Conservation (phyloP, 2,888 invertebrate species). For the Spisula solida region DNA sequence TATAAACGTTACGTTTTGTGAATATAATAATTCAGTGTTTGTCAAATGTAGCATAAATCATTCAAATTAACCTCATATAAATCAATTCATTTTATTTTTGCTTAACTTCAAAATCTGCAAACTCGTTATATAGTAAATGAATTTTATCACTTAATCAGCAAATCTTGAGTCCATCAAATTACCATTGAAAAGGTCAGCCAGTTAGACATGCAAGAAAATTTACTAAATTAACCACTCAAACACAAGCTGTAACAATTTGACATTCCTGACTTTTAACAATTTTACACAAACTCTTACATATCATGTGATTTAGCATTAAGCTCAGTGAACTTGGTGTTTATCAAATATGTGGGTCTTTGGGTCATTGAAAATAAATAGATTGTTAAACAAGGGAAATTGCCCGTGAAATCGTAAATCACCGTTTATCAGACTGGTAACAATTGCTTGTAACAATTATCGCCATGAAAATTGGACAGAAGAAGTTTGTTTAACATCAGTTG, state of each 20-base stretch:
- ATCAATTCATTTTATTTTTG: slow-evolving; percentile 34
- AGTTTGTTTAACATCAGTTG: slow-evolving; percentile 10
- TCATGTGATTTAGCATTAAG: slow-evolving; percentile 27
- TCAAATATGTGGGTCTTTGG: slow-evolving; percentile 52
- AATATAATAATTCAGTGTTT: slow-evolving; percentile 39
- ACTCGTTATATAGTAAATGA: slow-evolving; percentile 16
- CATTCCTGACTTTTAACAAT: neutral
- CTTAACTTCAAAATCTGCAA: slow-evolving; percentile 13
- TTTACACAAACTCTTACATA: slow-evolving; percentile 13
- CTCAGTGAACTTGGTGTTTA: slow-evolving; percentile 28
- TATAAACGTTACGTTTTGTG: slow-evolving; percentile 24
- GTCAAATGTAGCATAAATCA: neutral
- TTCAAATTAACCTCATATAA: slow-evolving; percentile 21
- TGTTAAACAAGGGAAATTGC: slow-evolving; percentile 38
- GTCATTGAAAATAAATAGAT: slow-evolving; percentile 47
- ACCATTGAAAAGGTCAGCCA: slow-evolving; percentile 27
- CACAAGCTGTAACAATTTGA: slow-evolving; percentile 21
- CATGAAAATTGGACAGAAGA: neutral
- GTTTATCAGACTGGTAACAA: neutral
- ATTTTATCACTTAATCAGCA: slow-evolving; percentile 25
- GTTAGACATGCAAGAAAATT: slow-evolving; percentile 38
- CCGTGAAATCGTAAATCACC: slow-evolving; percentile 33
- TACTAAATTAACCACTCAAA: slow-evolving; percentile 30
- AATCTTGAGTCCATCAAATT: slow-evolving; percentile 41
- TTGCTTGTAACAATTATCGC: slow-evolving; percentile 4